These are phyloP conservation scores for Catocala fraxini DNA, from an alignment of 2,888 invertebrate genomes.

Conservation along the genomic window DNA sequence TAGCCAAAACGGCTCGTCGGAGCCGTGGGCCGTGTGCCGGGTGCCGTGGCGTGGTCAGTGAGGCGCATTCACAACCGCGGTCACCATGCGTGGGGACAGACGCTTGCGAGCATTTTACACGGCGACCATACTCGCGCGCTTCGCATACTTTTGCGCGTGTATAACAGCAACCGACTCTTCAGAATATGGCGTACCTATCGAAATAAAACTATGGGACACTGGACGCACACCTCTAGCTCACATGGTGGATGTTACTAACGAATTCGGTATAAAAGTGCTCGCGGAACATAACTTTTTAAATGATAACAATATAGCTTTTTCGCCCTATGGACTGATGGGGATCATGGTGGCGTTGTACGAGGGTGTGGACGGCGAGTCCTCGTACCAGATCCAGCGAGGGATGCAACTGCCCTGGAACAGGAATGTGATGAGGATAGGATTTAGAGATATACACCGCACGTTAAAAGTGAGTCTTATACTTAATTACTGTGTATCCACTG, in stretches of 20 bases:
- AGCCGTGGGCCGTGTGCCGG: slow-evolving; percentile 42
- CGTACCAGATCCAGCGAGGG: slow-evolving; percentile 90
- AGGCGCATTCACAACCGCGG: slow-evolving; percentile 69
- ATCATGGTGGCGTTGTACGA: slow-evolving; percentile 93
- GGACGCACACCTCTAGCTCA: slow-evolving; percentile 89
- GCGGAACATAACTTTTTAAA: slow-evolving; percentile 91
- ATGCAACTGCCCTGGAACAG: slow-evolving; percentile 91
- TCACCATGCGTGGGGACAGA: slow-evolving; percentile 74
- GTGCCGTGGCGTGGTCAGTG: slow-evolving; percentile 27
- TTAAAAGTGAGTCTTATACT: slow-evolving; percentile 89
- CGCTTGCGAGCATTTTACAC: slow-evolving; percentile 58
- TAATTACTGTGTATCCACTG: neutral
- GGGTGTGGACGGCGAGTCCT: slow-evolving; percentile 91
- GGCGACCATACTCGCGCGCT: slow-evolving; percentile 42
- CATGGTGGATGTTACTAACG: slow-evolving; percentile 94
- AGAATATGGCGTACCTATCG: slow-evolving; percentile 76
- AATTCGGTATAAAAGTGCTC: slow-evolving; percentile 90
- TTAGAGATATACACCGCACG: slow-evolving; percentile 94
- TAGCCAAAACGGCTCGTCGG: slow-evolving; percentile 61
- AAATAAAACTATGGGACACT: slow-evolving; percentile 81
- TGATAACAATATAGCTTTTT: slow-evolving; percentile 94
- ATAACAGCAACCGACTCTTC: slow-evolving; percentile 49
- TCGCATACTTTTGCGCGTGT: slow-evolving; percentile 55
- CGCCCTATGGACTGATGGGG: slow-evolving; percentile 94
- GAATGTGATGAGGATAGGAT: slow-evolving; percentile 92